These are phyloP conservation scores for Odontomyia ornata DNA, from an alignment of 2,888 invertebrate genomes.

Conservation along the genomic window DNA sequence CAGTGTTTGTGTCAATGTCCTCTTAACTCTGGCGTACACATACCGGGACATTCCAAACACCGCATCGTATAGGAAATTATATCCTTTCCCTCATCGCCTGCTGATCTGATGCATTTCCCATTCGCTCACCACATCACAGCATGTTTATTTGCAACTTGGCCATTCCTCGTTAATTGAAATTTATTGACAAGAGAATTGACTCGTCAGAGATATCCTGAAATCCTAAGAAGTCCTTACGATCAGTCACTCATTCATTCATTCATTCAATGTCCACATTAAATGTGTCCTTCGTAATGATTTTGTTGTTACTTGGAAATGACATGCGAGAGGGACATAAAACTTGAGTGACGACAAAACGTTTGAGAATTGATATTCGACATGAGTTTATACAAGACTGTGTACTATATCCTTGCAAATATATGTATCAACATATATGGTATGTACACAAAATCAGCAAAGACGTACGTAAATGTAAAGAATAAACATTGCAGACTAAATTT, in stretches of 20 bases:
- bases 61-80: background rate
- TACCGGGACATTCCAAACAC: no score
- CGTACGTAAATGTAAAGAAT: slow-evolving; percentile 15
- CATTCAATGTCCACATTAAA: slow-evolving; percentile 28
- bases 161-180: slow-evolving; percentile 37
- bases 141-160: slow-evolving; percentile 18
- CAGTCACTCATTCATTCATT: slow-evolving; percentile 36
- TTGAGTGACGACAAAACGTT: background rate
- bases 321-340: slow-evolving; percentile 3
- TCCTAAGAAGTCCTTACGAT: slow-evolving; percentile 1
- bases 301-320: slow-evolving; percentile 36
- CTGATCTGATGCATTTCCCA: background rate
- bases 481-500: slow-evolving; percentile 3
- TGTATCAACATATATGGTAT: no score
- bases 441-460: background rate
- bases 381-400: background rate
- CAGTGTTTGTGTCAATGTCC: background rate
- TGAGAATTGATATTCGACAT: background rate
- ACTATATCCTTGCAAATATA: background rate
- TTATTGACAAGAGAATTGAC: slow-evolving; percentile 45
- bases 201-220: slow-evolving; percentile 1
- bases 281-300: slow-evolving; percentile 29
- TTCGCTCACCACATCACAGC: background rate
- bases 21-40: background rate
- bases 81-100: background rate